Conservation (phyloP, 2,888 invertebrate genomes). For the Leptinotarsa tumamoca region DNA sequence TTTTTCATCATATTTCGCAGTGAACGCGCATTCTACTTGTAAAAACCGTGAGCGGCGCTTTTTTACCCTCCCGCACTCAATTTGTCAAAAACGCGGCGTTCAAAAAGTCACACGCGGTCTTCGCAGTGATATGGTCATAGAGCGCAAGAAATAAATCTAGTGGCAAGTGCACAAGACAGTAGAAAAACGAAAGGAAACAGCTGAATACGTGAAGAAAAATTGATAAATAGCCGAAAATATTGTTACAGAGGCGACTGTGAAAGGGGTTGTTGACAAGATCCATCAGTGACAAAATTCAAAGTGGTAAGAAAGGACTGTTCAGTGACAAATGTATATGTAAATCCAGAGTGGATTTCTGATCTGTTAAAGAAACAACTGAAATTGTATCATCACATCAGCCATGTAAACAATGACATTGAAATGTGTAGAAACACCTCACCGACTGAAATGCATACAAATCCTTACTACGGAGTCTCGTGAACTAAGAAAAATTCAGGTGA, state of each 20-base stretch:
- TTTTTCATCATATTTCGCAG: slow-evolving; percentile 63
- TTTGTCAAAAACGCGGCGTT: slow-evolving; percentile 46
- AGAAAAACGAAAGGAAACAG: slow-evolving; percentile 20
- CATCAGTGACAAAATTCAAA: not conserved
- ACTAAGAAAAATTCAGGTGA: not conserved
- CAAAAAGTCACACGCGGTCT: slow-evolving; percentile 42
- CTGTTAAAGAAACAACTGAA: too few species aligned
- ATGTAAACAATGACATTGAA: too few species aligned
- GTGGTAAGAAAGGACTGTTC: not conserved
- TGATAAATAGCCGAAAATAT: slow-evolving; percentile 20
- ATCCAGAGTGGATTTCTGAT: too few species aligned
- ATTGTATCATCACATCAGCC: too few species aligned
- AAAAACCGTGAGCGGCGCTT: slow-evolving; percentile 48
- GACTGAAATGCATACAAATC: too few species aligned
- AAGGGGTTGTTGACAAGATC: not conserved
- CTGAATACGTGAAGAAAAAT: slow-evolving; percentile 16
- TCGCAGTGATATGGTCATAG: slow-evolving; percentile 36
- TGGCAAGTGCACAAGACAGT: slow-evolving; percentile 25
- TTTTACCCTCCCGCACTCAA: slow-evolving; percentile 47
- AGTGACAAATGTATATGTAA: not conserved
- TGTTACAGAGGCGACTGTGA: not conserved
- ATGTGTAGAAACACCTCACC: too few species aligned
- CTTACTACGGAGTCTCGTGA: not conserved
- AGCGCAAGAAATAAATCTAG: slow-evolving; percentile 35
- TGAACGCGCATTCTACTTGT: slow-evolving; percentile 50